phyloP scores from a whole-genome alignment of 2,113 vertebrate species.

The Cebus imitator region DNA sequence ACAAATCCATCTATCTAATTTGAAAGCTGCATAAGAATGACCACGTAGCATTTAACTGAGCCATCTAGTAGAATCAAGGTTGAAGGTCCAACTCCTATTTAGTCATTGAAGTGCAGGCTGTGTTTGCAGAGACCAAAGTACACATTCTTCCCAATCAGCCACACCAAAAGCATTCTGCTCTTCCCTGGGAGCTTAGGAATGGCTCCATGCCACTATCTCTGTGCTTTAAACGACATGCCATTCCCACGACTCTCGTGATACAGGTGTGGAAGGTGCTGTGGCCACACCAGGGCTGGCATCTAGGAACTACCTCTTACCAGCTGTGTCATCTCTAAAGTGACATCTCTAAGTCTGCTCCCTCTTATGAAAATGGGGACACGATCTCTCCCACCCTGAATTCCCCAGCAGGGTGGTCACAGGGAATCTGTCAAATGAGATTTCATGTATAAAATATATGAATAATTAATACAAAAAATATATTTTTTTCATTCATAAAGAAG shows the following conservation, averaged over 20 bases:
- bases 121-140: background rate
- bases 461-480: background rate
- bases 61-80: no score
- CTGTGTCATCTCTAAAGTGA: background rate
- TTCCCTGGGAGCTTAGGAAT: background rate
- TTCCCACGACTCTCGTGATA: fast-evolving
- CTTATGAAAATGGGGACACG: background rate
- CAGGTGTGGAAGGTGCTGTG: background rate
- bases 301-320: background rate
- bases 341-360: background rate
- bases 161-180: background rate
- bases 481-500: no score
- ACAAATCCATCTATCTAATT: background rate
- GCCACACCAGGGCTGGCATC: background rate
- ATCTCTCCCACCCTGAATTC: background rate
- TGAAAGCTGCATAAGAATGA: background rate
- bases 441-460: background rate
- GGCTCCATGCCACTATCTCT: background rate
- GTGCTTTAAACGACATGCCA: background rate
- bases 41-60: no score
- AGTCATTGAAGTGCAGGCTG: background rate
- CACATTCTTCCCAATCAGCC: no score
- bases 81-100: background rate
- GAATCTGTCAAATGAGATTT: background rate
- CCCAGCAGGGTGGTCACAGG: background rate